phyloP scores from a whole-genome alignment of 2,888 invertebrate species.

The Pyrochroa serraticornis region DNA sequence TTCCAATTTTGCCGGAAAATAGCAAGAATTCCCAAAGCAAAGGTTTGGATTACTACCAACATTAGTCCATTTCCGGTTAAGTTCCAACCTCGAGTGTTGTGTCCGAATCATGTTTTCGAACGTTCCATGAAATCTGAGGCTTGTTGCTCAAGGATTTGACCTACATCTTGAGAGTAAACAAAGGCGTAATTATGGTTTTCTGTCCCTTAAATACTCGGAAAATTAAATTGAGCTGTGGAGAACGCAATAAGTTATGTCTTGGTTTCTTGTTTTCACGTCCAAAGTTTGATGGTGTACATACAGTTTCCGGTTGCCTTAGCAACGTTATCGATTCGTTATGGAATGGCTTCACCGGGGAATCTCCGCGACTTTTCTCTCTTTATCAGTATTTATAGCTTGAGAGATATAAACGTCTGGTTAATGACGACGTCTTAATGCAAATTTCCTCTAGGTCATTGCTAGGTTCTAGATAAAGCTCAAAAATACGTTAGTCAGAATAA shows the following conservation, averaged over 20 bases:
- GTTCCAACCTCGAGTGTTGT: too few species aligned
- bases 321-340: slow-evolving; percentile 41
- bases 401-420: slow-evolving; percentile 1
- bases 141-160: too few species aligned
- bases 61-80: too few species aligned
- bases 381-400: slow-evolving; percentile 6
- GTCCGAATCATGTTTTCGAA: too few species aligned
- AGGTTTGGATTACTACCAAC: too few species aligned
- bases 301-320: slow-evolving; percentile 38
- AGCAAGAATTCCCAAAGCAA: too few species aligned
- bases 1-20: too few species aligned
- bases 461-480: neutral
- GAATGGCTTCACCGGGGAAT: slow-evolving; percentile 28
- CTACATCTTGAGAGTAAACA: too few species aligned
- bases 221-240: neutral
- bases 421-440: neutral
- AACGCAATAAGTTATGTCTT: slow-evolving; percentile 7
- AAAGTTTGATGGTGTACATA: slow-evolving; percentile 30
- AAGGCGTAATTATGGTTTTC: too few species aligned
- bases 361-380: slow-evolving; percentile 7
- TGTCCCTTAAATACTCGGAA: neutral
- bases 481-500: slow-evolving; percentile 6
- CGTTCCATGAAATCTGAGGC: too few species aligned
- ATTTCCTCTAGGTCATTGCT: neutral
- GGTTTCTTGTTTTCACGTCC: slow-evolving; percentile 20